Evolutionary conservation across 2,888 invertebrate genomes (phyloP), one percentile per base, ranked within the genome.

Genomic region (Operophtera brumata): DNA sequence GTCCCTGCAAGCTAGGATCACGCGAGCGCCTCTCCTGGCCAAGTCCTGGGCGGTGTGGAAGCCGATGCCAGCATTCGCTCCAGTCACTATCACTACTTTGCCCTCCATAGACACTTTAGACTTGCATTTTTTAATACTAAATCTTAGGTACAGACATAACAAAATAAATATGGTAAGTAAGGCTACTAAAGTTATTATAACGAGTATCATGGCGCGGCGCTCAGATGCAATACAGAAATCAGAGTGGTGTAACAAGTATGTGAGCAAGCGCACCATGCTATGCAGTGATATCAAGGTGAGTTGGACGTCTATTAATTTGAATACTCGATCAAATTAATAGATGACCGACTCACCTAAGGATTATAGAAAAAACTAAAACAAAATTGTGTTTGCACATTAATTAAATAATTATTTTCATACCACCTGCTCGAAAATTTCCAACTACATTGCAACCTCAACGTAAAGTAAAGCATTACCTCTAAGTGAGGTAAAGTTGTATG

Each of bases 61-160:
- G 28, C 95, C 96, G 68, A 95, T 94, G 7, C 96, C 96, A 62
- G 93, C 91, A 63, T 94, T 96, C 46, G 94, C 95, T 28, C 96
- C 97, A 25, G 96, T 97, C 39, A 97, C 92, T 39, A 97, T 91
- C 28, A 94, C 94, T 1, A 94, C 94, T 86, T 96, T 96, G 6
- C 95, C 95, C 43, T 93, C 89, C 93, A 96, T 61, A 7, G 28
- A 39, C 26, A 43, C 54, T 6, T 47, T 45, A 1, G 51, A 62
- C 20, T 30, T 48, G 51, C 55, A 58, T 44, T 41, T 44, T 26
- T 9, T 54, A 8, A 47, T 25, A 25, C 58, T 58, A 1, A 30
- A 44, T 43, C 45, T 35, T 0, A 53, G 10, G 20, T 54, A 57
- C 11, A 32, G 8, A 30, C 20, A 28, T 28, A 10, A 30, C 7